Conservation (phyloP, 1,140 invertebrate genomes). For the Marisa cornuarietis region DNA sequence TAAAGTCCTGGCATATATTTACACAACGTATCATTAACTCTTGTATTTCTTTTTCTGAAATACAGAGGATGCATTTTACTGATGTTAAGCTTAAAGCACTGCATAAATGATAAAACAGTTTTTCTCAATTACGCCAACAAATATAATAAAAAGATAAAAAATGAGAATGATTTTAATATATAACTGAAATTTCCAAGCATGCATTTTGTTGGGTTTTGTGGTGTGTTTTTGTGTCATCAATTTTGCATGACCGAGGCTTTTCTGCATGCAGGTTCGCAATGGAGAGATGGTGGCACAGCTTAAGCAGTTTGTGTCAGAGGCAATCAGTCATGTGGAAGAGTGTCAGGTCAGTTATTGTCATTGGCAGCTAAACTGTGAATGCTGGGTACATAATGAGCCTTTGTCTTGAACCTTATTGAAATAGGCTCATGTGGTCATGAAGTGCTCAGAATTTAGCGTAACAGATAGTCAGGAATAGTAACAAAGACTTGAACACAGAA, state of each 20-base stretch:
- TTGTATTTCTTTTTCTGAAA: too few relatives aligned
- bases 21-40: too few relatives aligned
- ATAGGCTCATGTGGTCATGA: not conserved
- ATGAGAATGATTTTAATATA: too few relatives aligned
- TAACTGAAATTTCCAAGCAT: too few relatives aligned
- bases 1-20: too few relatives aligned
- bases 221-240: not conserved
- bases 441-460: not conserved
- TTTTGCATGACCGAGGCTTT: not conserved
- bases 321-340: conserved; percentile 73
- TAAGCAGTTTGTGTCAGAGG: conserved; percentile 72
- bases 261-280: conserved; percentile 70
- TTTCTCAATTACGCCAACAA: too few relatives aligned
- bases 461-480: not conserved
- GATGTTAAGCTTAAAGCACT: not conserved
- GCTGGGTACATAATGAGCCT: not conserved
- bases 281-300: conserved; percentile 73
- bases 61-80: not conserved
- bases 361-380: not conserved
- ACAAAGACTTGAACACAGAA: too few relatives aligned
- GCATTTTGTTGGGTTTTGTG: not conserved
- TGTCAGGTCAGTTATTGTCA: conserved; percentile 72
- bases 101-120: not conserved
- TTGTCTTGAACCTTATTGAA: not conserved
- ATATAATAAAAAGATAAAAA: too few relatives aligned